Evolutionary conservation across 2,797 vertebrate species (phyloP), one percentile per base, ranked within the genome.

Genomic region (Artibeus lituratus): DNA sequence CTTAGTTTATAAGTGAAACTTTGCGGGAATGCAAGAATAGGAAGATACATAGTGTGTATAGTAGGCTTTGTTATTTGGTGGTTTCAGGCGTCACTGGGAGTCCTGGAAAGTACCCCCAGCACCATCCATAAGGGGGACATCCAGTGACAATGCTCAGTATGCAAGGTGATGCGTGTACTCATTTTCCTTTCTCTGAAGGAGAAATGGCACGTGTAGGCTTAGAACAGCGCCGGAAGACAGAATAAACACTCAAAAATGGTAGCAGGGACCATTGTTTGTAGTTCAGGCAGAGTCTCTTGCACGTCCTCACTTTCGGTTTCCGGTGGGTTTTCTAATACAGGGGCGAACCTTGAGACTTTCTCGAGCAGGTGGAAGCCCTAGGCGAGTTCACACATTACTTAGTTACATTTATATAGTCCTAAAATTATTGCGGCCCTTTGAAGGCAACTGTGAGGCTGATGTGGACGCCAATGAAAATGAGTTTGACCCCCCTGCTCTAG

Each of bases 21-120:
- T 39, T 35, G 0, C 5, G 3, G 77, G 21, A 29, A 29, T 18
- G 53, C 10, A 16, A 15, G 35, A 10, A 24, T 2, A 6, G 53
- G 76, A 39, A 14, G 6, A 39, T 5, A 6, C 14, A 9, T 37
- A 9, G 51, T 2, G 4, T 24, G 0, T 12, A 3, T 5, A 53
- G 53, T 21, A 24, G 51, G 76, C 49, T 37, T 24, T 4, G n/a
- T 51, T 1, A 1, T 49, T 24, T 19, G 3, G 19, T 5, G n/a
- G n/a, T 8, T 37, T 16, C 49, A 3, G n/a, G 76, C 51, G 0
- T 53, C 21, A 2, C 76, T 16, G 76, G 49, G 76, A 7, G n/a
- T 37, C n/a, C 22, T 80, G 51, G 22, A 18, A 16, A 7, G 26
- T 7, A 22, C 15, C 35, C 35, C 32, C 32, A 1, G 3, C 10